Base-by-base conservation (phyloP, 1,140 invertebrate genomes). In the Philopotamus ludificatus region DNA sequence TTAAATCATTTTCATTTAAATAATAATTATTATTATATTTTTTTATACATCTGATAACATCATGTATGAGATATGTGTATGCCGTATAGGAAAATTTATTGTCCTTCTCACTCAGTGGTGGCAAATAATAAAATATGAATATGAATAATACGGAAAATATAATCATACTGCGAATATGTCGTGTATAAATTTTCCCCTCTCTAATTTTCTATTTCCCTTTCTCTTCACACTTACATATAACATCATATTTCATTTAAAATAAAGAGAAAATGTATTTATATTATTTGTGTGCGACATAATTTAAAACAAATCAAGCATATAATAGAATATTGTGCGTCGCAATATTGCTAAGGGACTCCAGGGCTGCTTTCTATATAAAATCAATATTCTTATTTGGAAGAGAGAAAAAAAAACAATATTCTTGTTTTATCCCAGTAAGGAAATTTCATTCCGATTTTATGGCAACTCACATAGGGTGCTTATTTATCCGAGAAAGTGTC, bases 401-500 rank as follows among this genome's bases (percentile, higher is more conserved):
- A 16, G 21, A 42, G 57, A 65, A 50, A 49, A 21, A 66, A 66
- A 66, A 64, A 65, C 66, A 65, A 65, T 68, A 68, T 68, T 68
- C 49, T 22, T 54, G 63, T 57, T 62, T 68, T 61, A 61, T 61
- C 50, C 50, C 21, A 53, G 58, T 53, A 61, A 45, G 57, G 65
- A 55, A 65, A 66, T 66, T 61, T 61, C 57, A 61, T 66, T 66
- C 45, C 45, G 54, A 23, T 69, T 69, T 69, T 69, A 69, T 63
- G 67, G 67, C 53, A 55, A 60, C 44, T 53, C 59, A 53, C 67
- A 66, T 63, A 66, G 63, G 67, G 67, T 69, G 67, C 67, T 69
- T 69, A 66, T 69, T 69, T 69, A 69, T 65, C 67, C 67, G 59
- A 69, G 67, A 66, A 66, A 69, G 67, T 69, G 67, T 63, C 67